Conservation (phyloP, 2,797 vertebrate species). For the Harpagifer antarcticus region DNA sequence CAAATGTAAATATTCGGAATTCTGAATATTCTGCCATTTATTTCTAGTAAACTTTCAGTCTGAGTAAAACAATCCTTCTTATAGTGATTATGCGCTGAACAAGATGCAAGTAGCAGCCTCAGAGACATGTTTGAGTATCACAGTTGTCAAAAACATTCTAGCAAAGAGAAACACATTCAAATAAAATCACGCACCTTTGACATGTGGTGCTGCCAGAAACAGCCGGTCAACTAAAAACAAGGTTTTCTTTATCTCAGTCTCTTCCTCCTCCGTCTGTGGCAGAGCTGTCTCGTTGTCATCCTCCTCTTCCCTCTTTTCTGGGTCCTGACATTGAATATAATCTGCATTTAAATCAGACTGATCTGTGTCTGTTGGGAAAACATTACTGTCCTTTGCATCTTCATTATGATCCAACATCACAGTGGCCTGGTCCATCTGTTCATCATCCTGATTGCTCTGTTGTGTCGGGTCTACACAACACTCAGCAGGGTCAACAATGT, state of each 20-base stretch:
- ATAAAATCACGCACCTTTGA: conserved; percentile 66
- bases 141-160: not conserved
- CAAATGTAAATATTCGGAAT: not conserved
- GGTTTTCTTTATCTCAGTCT: conserved; percentile 50
- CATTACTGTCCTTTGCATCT: conserved; percentile 13
- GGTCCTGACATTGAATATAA: conserved; percentile 8
- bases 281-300: not conserved
- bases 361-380: not conserved
- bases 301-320: not conserved
- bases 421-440: not conserved
- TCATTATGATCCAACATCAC: not conserved
- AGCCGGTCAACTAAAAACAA: conserved; percentile 78
- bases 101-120: not conserved
- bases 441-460: not conserved
- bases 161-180: not conserved
- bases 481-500: not conserved
- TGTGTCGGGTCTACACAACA: not conserved
- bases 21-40: not conserved
- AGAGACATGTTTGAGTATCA: not conserved
- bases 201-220: conserved; percentile 70
- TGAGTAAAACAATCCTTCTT: not conserved
- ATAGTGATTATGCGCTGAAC: not conserved
- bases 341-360: conserved; percentile 15
- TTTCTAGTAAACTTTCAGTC: too few species aligned
- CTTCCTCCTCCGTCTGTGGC: conserved; percentile 29